Evolutionary conservation across 2,888 invertebrate species (phyloP), one percentile per base, ranked within the genome.

Genomic region (Callyntrura guangdongensis): DNA sequence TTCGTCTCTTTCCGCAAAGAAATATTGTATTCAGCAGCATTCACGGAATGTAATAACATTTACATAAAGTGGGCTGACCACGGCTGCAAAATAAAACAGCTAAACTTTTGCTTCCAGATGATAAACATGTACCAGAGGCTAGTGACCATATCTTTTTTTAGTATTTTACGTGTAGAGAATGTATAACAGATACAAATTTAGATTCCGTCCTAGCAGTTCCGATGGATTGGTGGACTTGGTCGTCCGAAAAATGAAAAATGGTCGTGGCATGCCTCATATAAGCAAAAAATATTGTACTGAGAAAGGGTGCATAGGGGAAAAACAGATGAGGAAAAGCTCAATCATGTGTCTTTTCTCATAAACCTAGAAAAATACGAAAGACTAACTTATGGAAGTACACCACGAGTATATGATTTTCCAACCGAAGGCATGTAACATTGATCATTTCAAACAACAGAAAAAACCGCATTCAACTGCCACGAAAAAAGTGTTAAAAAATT

Each of bases 391-490:
- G 69, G 45, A 47, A 49, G 47, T 14, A 74, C 27, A 72, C 17
- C 14, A 17, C 14, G 20, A 74, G 74, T 74, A 49, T 49, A 74
- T 74, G 74, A 74, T 74, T 74, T 74, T 74, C 74, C 49, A 49
- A 49, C 49, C 17, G 20, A 74, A 11, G 74, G 14, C 47, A 74
- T 74, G 20, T 72, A 72, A 20, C 85, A 85, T 85, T 85, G 85
- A 74, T 85, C 85, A 85, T 85, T 74, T 72, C 22, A 53, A 49
- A 67, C 84, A 67, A n/a, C 17, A 74, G 56, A 27, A 53, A 72
- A 72, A 85, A 72, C 64, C 64, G 82, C 59, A 72, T 72, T 85
- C 59, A 85, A 36, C 85, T 74, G 84, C 59, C 72, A 72, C 11
- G 36, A 14, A 74, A 72, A 72, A 85, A 72, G 85, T 85, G 69